Evolutionary conservation across 2,113 vertebrate species (phyloP).

Genomic region (Salvelinus fontinalis): DNA sequence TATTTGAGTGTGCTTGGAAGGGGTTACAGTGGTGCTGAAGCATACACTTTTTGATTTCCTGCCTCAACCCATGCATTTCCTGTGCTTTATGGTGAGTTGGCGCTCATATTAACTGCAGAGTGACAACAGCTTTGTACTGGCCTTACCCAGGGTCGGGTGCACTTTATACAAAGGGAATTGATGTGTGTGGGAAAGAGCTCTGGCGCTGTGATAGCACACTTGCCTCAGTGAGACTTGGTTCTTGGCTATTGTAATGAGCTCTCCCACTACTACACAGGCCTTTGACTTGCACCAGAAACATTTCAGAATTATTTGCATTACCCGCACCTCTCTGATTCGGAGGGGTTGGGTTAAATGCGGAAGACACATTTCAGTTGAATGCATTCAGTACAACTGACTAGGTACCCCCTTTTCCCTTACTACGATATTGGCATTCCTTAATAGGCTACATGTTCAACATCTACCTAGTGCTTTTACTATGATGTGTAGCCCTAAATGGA

Average conservation of each 20-base stretch:
- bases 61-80: constrained; percentile 23
- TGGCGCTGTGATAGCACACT: constrained; percentile 9
- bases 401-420: background rate
- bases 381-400: no score
- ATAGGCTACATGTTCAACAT: background rate
- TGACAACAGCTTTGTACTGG: constrained; percentile 15
- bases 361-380: no score
- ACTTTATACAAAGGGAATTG: constrained; percentile 54
- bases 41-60: constrained; percentile 22
- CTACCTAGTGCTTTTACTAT: background rate
- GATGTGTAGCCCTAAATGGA: background rate
- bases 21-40: background rate
- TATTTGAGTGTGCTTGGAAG: background rate
- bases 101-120: constrained; percentile 27
- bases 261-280: no score
- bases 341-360: no score
- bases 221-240: constrained; percentile 15
- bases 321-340: no score
- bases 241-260: background rate
- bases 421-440: background rate
- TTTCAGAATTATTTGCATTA: background rate
- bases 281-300: no score
- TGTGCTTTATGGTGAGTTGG: constrained; percentile 25
- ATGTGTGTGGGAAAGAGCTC: constrained; percentile 38
- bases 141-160: constrained; percentile 22